Evolutionary conservation across 2,113 vertebrate species (phyloP), one percentile per base, ranked within the genome.

Genomic region (Tringa solitaria): DNA sequence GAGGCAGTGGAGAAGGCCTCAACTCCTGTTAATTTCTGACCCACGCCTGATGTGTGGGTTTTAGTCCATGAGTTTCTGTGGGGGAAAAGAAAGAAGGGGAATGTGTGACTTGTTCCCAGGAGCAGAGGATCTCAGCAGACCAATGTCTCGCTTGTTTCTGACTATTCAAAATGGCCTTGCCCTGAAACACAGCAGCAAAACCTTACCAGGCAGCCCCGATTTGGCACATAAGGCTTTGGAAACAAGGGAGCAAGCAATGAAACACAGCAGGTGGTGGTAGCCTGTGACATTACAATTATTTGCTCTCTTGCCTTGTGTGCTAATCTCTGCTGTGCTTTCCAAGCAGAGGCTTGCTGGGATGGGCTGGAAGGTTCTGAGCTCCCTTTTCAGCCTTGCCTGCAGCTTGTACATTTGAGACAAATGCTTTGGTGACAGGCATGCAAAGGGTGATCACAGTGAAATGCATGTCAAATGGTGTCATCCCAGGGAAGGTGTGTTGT

Each of bases 381-480:
- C 8, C 51, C 54, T 39, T 82, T 86, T 26, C 56, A 86, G 46
- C 54, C 32, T 60, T 80, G 37, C 41, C 45, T 53, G 43, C 39
- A 57, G 50, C 37, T 73, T 17, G 12, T 69, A 56, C 19, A 28
- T 48, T 57, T 60, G 59, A 51, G 72, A 32, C 10, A 73, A 54
- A 32, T 20, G 6, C 53, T 88, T 43, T 64, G 50, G 20, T 81
- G 60, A 22, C n/a, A n/a, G 59, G 8, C 21, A 12, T 60, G 77
- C 0, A 1, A 50, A 24, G 51, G 0, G 2, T 27, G 12, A 14
- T 37, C n/a, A 0, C 12, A 16, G 50, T 51, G 68, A 50, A 81
- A 70, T 50, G 14, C 27, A 4, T 14, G 24, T 50, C n/a, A 56
- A 18, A 59, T 9, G 10, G 27, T 48, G 63, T n/a, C 27, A 4